phyloP scores from a whole-genome alignment of 2,113 vertebrate genomes.

The Coreoperca whiteheadi region DNA sequence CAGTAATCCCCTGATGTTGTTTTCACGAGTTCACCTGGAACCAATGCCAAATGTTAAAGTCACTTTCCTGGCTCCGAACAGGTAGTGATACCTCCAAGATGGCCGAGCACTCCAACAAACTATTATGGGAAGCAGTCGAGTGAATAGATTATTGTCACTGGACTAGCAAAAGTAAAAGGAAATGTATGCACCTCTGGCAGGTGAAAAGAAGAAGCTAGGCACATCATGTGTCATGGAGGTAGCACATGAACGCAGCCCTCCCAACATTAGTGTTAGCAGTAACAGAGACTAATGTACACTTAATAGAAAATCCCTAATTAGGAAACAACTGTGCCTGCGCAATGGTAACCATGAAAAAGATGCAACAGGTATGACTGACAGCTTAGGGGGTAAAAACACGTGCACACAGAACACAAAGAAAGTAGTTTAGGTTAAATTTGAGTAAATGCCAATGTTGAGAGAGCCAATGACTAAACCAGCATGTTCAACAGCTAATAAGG shows the following conservation, averaged over 20 bases:
- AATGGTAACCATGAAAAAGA: neutral
- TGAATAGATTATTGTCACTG: neutral
- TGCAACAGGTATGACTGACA: slow-evolving; percentile 12
- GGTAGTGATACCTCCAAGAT: neutral
- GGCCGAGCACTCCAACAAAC: neutral
- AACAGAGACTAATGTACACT: neutral
- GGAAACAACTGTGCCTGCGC: neutral
- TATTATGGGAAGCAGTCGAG: neutral
- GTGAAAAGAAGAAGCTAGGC: neutral
- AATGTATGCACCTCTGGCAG: neutral
- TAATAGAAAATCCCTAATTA: neutral
- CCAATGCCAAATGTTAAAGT: no score
- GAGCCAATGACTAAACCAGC: slow-evolving; percentile 15
- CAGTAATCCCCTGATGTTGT: no score
- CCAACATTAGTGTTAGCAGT: neutral
- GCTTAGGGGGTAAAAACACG: neutral
- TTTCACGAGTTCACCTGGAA: no score
- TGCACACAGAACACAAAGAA: neutral
- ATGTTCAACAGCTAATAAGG: slow-evolving; percentile 45
- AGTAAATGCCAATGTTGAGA: slow-evolving; percentile 43
- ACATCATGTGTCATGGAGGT: neutral
- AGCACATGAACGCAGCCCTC: neutral
- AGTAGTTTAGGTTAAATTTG: slow-evolving; percentile 27
- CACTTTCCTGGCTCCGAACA: no score
- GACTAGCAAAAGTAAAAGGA: neutral